These are phyloP conservation scores for Todiramphus saurophagus DNA, from an alignment of 2,113 vertebrate genomes.

Conservation along the genomic window DNA sequence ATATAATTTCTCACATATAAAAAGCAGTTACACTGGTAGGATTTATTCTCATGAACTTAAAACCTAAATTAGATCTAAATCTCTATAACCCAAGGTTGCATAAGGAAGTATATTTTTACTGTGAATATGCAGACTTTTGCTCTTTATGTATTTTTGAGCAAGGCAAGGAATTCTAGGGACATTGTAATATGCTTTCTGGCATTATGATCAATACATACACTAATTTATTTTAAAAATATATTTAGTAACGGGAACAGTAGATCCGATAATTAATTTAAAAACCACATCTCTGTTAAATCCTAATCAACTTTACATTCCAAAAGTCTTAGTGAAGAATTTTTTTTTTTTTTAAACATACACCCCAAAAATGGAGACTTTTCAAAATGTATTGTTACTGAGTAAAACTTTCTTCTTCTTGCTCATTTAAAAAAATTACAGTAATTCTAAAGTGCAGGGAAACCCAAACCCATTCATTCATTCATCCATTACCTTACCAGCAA, in stretches of 20 bases:
- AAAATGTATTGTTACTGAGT: background rate
- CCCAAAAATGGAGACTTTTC: background rate
- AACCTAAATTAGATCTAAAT: background rate
- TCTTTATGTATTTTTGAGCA: background rate
- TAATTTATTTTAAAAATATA: background rate
- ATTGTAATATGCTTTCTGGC: background rate
- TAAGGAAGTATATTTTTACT: background rate
- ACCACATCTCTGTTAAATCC: background rate
- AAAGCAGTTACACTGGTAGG: background rate
- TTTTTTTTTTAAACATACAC: background rate
- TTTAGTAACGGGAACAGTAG: background rate
- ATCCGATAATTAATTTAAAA: background rate
- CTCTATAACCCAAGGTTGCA: background rate
- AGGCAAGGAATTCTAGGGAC: background rate
- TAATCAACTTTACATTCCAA: background rate
- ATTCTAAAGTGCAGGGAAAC: background rate
- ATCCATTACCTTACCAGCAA: conserved; percentile 47
- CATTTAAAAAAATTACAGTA: conserved; percentile 41
- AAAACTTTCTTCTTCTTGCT: conserved; percentile 21
- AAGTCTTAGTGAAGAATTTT: background rate
- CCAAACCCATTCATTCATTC: background rate
- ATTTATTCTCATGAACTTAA: background rate
- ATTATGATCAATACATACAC: background rate
- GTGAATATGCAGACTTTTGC: background rate
- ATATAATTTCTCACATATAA: background rate